Evolutionary conservation across 2,113 vertebrate species (phyloP).

Genomic region (Elachura formosa): DNA sequence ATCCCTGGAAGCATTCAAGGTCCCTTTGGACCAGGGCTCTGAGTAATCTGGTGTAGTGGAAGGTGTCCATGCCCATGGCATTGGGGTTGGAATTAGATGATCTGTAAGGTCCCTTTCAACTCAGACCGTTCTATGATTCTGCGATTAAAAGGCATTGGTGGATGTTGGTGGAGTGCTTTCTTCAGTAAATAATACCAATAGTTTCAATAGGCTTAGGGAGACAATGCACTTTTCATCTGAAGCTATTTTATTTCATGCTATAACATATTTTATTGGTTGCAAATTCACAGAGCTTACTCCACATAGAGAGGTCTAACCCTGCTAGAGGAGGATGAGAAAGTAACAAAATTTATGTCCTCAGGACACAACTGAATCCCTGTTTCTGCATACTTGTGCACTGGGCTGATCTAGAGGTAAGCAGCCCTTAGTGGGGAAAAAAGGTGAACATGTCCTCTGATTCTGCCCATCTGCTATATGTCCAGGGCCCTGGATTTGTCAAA

Average conservation of each 20-base stretch:
- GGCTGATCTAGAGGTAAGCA: neutral
- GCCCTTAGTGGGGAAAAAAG: neutral
- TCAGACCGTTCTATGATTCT: neutral
- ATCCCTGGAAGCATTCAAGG: neutral
- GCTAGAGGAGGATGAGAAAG: neutral
- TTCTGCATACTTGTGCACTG: neutral
- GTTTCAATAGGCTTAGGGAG: neutral
- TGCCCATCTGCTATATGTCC: neutral
- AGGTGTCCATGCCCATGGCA: neutral
- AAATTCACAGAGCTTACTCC: rapidly evolving
- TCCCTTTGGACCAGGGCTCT: rapidly evolving
- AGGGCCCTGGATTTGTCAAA: neutral
- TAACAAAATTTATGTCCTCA: neutral
- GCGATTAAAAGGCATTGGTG: neutral
- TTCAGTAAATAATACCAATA: neutral
- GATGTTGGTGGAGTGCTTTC: neutral
- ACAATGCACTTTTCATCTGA: neutral
- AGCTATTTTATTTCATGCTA: neutral
- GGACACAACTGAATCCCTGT: neutral
- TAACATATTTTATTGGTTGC: neutral
- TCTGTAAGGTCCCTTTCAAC: neutral
- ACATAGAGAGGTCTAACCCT: neutral
- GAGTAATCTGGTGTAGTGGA: neutral
- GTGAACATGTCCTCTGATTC: neutral
- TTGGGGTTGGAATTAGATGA: neutral